Evolutionary conservation across 2,888 invertebrate genomes (phyloP).

Genomic region (Hedychridium roseum): DNA sequence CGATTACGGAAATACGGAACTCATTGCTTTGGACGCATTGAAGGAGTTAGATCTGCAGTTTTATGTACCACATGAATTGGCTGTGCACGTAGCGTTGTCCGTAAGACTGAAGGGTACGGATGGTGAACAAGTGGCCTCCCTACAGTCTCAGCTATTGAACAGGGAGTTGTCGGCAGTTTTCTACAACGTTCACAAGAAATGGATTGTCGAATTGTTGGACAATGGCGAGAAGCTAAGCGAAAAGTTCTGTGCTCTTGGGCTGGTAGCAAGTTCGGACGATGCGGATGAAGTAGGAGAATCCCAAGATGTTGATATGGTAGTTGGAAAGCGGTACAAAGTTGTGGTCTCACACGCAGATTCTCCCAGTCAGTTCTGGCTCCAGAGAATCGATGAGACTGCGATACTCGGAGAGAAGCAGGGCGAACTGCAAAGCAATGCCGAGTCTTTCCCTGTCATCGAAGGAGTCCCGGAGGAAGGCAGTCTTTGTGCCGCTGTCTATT

Average conservation of each 20-base stretch:
- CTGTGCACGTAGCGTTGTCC: conserved; percentile 51
- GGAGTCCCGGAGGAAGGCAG: conserved; percentile 69
- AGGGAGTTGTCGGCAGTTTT: conserved; percentile 68
- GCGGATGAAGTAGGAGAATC: conserved; percentile 47
- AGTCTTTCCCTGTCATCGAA: conserved; percentile 66
- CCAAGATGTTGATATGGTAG: conserved; percentile 27
- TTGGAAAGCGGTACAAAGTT: conserved; percentile 61
- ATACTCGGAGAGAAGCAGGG: conserved; percentile 71
- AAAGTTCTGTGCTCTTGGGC: conserved; percentile 60
- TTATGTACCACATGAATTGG: conserved; percentile 48
- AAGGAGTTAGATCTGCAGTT: conserved; percentile 59
- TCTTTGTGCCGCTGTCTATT: conserved; percentile 80
- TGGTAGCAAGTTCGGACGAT: too few species aligned
- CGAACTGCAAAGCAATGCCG: conserved; percentile 69
- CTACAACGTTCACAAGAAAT: conserved; percentile 66
- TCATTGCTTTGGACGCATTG: conserved; percentile 63
- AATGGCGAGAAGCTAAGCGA: conserved; percentile 67
- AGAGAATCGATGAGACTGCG: conserved; percentile 68
- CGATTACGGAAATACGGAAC: conserved; percentile 78
- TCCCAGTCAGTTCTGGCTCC: conserved; percentile 80
- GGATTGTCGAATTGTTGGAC: conserved; percentile 67
- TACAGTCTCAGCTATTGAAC: conserved; percentile 52
- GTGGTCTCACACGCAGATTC: conserved; percentile 77
- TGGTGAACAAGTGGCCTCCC: conserved; percentile 61
- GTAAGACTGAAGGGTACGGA: conserved; percentile 54